Percentiles rank a stretch among this genome's conserved stretches.
Evolutionary conservation across 2,113 vertebrate species (phyloP).

Genomic region (Pseudopipra pipra): DNA sequence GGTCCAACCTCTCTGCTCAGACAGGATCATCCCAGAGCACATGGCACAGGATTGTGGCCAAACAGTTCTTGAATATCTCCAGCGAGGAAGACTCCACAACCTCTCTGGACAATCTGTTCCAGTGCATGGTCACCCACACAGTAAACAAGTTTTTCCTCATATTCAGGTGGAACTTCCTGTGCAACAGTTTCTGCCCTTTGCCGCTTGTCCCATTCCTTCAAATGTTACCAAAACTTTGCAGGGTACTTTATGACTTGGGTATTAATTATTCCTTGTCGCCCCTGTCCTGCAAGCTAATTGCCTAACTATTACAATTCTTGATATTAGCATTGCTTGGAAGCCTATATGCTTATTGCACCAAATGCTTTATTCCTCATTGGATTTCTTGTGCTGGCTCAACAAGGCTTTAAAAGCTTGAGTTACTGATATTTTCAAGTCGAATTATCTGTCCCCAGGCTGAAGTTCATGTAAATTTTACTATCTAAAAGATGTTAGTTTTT

Average conservation of each 20-base stretch:
- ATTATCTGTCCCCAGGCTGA: not conserved
- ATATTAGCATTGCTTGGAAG: not conserved
- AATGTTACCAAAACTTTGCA: not conserved
- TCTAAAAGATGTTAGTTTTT: not conserved
- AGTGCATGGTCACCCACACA: not conserved
- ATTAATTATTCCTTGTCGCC: not conserved
- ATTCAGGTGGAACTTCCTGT: not conserved
- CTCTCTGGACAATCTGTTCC: not conserved
- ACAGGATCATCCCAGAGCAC: not conserved
- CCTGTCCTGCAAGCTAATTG: not conserved
- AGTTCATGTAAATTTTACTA: not conserved
- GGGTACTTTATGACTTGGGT: rapidly evolving
- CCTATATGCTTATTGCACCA: not conserved
- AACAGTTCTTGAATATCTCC: rapidly evolving
- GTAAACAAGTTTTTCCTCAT: not conserved
- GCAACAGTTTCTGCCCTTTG: not conserved
- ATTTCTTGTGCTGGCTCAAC: not conserved
- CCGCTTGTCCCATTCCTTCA: not conserved
- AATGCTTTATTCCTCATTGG: not conserved
- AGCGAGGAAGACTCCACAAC: not conserved
- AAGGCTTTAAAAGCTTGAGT: not conserved
- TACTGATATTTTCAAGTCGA: not conserved
- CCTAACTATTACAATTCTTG: not conserved
- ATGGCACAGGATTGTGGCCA: rapidly evolving
- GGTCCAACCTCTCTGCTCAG: not conserved